Evolutionary conservation across 2,888 invertebrate genomes (phyloP).

Genomic region (Pinctada fucata): DNA sequence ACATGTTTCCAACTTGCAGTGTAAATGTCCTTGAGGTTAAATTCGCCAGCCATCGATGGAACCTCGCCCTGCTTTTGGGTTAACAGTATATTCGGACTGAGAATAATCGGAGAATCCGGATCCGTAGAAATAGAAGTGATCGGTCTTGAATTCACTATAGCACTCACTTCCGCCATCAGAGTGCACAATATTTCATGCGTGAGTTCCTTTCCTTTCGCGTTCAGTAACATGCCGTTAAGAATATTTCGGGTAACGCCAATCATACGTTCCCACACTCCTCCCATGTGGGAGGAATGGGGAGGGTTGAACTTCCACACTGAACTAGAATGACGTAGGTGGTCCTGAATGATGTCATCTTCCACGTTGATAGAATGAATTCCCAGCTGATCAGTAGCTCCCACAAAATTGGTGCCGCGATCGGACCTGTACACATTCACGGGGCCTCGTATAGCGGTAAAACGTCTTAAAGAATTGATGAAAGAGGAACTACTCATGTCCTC

Average conservation of each 20-base stretch:
- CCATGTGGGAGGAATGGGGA: background rate
- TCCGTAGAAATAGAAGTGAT: background rate
- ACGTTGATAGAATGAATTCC: background rate
- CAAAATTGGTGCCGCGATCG: slow-evolving; percentile 3
- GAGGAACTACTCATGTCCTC: slow-evolving; percentile 2
- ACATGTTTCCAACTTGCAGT: slow-evolving; percentile 12
- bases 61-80: slow-evolving; percentile 6
- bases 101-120: background rate
- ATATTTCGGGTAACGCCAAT: slow-evolving; percentile 1
- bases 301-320: slow-evolving; percentile 4
- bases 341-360: background rate
- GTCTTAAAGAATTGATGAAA: background rate
- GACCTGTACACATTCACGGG: background rate
- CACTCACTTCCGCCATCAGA: slow-evolving; percentile 6
- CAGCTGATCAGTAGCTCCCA: background rate
- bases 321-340: background rate
- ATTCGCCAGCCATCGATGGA: background rate
- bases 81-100: slow-evolving; percentile 1
- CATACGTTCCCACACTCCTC: slow-evolving; percentile 5
- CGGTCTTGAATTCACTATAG: slow-evolving; percentile 1
- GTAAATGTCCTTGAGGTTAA: background rate
- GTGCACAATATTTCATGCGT: background rate
- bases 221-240: background rate
- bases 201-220: background rate
- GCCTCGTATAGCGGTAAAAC: background rate